Conservation (phyloP, 1,140 invertebrate genomes). For the Temnothorax nylanderi region DNA sequence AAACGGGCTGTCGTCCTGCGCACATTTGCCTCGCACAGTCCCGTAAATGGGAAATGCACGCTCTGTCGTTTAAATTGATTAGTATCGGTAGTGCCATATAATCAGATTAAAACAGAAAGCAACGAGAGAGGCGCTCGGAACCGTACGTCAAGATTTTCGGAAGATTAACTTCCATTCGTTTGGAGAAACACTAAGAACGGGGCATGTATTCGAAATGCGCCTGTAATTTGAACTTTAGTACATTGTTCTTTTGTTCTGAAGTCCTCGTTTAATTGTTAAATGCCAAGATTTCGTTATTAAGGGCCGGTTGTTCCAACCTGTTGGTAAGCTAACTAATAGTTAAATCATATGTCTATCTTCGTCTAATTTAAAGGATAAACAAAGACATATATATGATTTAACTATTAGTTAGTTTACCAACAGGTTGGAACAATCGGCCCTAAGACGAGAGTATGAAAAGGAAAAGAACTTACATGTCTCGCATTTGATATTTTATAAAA, state of each 20-base stretch:
- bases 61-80: slow-evolving; percentile 55
- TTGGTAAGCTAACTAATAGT: no score
- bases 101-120: slow-evolving; percentile 38
- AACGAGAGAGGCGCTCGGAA: not conserved
- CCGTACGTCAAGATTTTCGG: slow-evolving; percentile 32
- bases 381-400: no score
- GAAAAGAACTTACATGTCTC: not conserved
- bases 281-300: not conserved
- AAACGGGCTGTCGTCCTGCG: slow-evolving; percentile 14
- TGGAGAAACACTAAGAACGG: not conserved
- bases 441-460: not conserved
- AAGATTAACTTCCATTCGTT: slow-evolving; percentile 9
- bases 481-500: not conserved
- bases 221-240: not conserved
- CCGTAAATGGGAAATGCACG: slow-evolving; percentile 26
- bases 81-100: slow-evolving; percentile 32
- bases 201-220: not conserved
- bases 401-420: no score
- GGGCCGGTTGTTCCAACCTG: no score
- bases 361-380: no score
- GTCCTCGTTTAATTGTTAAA: not conserved
- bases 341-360: no score
- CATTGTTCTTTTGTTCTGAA: not conserved
- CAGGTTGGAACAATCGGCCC: no score
- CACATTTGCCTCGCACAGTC: not conserved